Conservation (phyloP, 2,888 invertebrate genomes). For the Crioceris asparagi region DNA sequence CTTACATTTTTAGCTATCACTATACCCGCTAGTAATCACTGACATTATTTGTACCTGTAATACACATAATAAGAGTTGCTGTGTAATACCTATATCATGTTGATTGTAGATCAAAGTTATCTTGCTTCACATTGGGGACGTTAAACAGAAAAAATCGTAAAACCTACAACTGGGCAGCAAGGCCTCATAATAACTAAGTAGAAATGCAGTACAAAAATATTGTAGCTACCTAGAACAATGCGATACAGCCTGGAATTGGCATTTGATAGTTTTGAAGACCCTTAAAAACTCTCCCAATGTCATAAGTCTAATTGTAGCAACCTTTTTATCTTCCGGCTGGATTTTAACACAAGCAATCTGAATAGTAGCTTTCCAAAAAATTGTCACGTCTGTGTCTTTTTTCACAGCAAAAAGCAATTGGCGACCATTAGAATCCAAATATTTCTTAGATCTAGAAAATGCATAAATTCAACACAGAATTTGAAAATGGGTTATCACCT, state of each 20-base stretch:
- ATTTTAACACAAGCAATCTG: slow-evolving; percentile 54
- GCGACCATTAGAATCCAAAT: slow-evolving; percentile 49
- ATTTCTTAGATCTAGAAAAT: slow-evolving; percentile 44
- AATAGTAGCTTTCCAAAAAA: slow-evolving; percentile 60
- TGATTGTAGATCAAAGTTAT: too few species aligned
- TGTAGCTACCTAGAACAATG: slow-evolving; percentile 27
- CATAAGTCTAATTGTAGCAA: slow-evolving; percentile 49
- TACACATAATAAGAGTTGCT: too few species aligned
- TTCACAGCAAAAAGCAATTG: slow-evolving; percentile 55
- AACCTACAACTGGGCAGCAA: too few species aligned
- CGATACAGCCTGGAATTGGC: slow-evolving; percentile 36
- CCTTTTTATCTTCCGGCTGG: slow-evolving; percentile 41
- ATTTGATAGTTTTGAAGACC: slow-evolving; percentile 45
- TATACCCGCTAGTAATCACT: too few species aligned
- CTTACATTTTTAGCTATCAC: too few species aligned
- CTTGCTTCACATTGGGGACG: too few species aligned
- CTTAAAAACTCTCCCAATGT: slow-evolving; percentile 54
- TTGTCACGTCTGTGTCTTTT: slow-evolving; percentile 49
- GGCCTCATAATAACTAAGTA: too few species aligned
- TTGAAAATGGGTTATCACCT: slow-evolving; percentile 18
- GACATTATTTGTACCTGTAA: too few species aligned
- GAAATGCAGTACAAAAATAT: too few species aligned
- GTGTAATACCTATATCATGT: too few species aligned
- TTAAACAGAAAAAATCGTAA: too few species aligned
- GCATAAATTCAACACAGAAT: background rate